Evolutionary conservation across 2,888 invertebrate genomes (phyloP), one percentile per base, ranked within the genome.

Genomic region (Macropis europaea): DNA sequence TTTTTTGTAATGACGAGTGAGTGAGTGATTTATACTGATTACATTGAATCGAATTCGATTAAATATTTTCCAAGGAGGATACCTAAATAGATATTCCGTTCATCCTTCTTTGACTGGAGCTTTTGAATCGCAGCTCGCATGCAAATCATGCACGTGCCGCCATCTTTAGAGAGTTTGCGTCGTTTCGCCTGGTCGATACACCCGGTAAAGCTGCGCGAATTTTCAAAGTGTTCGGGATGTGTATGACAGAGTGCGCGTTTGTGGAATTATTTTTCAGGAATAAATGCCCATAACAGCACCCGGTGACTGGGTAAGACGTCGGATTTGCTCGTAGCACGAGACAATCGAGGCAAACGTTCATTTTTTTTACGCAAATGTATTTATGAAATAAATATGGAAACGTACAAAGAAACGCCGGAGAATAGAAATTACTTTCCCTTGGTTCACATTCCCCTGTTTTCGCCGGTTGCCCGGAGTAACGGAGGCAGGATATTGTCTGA

Each of bases 371-470:
- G 15, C 22, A 45, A 57, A 32, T 57, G n/a, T 73, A 63, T 70
- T 69, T 73, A 48, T 78, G 73, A 74, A 81, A 79, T 82, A 84
- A 85, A 81, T 79, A 81, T 77, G 81, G 63, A 62, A 73, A 53
- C 42, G 32, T 80, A 77, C 68, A 78, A 76, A 77, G 67, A 79
- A 78, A 76, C 64, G 63, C 61, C 76, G 6, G 36, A 53, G 36
- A 63, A 67, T 50, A 54, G 26, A 28, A 38, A 32, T 24, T 32
- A 24, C 24, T 56, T 7, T 50, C 22, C 22, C 34, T 13, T 34
- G 28, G 11, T 28, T 19, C 38, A n/a, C 28, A 30, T 15, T 15
- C 26, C 26, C 6, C 9, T 30, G 9, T 36, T 36, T 42, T 50
- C 19, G 26, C 15, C 43, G 42, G 15, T 34, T 15, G 9, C 22